A percentile compares a stretch with the other conserved stretches of the same genome.
Conservation (phyloP, 2,113 vertebrate species). For the Struthidea cinerea region DNA sequence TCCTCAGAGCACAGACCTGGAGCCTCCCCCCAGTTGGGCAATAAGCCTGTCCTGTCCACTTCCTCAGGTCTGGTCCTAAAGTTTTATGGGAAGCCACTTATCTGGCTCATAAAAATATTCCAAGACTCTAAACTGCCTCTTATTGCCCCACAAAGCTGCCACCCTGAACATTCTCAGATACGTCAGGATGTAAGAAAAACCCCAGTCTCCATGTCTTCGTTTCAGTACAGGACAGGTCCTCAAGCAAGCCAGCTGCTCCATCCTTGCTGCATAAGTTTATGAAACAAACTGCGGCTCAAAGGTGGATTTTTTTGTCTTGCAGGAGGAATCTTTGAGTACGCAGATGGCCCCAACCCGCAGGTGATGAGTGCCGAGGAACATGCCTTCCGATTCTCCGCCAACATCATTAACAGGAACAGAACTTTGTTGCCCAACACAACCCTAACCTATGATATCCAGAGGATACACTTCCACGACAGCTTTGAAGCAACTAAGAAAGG, state of each 20-base stretch:
- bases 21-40: background rate
- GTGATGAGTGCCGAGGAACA: slow-evolving; percentile 93
- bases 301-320: slow-evolving; percentile 42
- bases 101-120: background rate
- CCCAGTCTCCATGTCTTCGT: accelerated
- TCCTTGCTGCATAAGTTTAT: accelerated
- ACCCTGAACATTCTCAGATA: background rate
- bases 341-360: slow-evolving; percentile 86
- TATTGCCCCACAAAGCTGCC: background rate
- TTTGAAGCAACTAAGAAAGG: slow-evolving; percentile 99
- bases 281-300: background rate
- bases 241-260: background rate
- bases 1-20: background rate
- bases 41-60: background rate
- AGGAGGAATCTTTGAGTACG: slow-evolving; percentile 98
- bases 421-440: slow-evolving; percentile 97
- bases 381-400: slow-evolving; percentile 97
- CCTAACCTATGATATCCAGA: slow-evolving; percentile 96
- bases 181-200: background rate
- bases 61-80: background rate
- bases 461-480: slow-evolving; percentile 99
- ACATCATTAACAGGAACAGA: slow-evolving; percentile 97
- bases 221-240: background rate
- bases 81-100: background rate
- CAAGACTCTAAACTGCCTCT: background rate